phyloP scores from a whole-genome alignment of 2,113 vertebrate species.

The Pavo muticus region DNA sequence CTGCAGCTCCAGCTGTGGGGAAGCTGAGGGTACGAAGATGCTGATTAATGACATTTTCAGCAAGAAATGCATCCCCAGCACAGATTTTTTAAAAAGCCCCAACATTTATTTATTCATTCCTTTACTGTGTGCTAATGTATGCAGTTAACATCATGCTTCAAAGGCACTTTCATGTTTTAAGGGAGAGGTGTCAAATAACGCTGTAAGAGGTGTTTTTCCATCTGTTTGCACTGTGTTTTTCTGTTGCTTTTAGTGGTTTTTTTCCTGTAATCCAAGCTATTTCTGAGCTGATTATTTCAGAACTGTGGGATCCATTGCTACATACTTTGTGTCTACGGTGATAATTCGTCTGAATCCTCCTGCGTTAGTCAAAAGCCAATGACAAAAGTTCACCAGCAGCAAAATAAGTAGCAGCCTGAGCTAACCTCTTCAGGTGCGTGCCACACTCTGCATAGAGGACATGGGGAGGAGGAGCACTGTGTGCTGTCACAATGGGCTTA shows the following conservation, averaged over 20 bases:
- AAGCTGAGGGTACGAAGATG: neutral
- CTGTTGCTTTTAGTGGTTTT: neutral
- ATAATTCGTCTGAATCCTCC: neutral
- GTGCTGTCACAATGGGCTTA: neutral
- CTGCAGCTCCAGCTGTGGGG: neutral
- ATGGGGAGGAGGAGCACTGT: neutral
- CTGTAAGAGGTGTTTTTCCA: slow-evolving; percentile 9
- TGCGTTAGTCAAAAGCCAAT: neutral
- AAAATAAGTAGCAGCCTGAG: neutral
- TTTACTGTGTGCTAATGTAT: slow-evolving; percentile 39
- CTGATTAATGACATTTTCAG: slow-evolving; percentile 31
- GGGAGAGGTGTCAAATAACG: neutral
- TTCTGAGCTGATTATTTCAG: slow-evolving; percentile 15
- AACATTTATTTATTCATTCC: slow-evolving; percentile 44
- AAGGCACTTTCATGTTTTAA: slow-evolving; percentile 44
- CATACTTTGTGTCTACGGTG: neutral
- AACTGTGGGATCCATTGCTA: neutral
- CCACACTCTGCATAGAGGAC: neutral
- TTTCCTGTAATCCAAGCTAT: neutral
- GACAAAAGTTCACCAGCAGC: neutral
- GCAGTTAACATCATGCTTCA: slow-evolving; percentile 40
- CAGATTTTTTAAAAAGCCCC: neutral
- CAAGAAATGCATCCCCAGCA: neutral
- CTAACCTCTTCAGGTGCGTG: neutral
- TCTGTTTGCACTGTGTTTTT: slow-evolving; percentile 34